These are phyloP conservation scores for Antidorcas marsupialis DNA, from an alignment of 2,113 vertebrate species.

Conservation along the genomic window DNA sequence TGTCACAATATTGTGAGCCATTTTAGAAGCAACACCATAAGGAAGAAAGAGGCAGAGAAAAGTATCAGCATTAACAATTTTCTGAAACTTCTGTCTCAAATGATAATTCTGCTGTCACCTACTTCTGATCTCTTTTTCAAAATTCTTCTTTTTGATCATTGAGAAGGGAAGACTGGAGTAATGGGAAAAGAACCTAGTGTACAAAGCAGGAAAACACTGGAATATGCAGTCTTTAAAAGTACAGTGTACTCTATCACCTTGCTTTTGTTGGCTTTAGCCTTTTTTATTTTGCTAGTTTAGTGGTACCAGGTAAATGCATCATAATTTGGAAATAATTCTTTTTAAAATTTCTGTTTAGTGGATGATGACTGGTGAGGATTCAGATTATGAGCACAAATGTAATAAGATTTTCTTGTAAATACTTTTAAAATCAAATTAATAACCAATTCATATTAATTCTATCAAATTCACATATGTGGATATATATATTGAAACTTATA, in stretches of 20 bases:
- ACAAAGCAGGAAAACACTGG: background rate
- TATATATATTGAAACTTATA: background rate
- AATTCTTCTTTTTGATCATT: background rate
- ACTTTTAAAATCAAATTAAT: background rate
- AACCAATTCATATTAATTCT: background rate
- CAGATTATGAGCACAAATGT: background rate
- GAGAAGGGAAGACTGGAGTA: background rate
- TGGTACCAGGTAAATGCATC: background rate
- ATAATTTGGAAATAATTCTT: background rate
- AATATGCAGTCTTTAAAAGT: background rate
- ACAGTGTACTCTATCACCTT: accelerated
- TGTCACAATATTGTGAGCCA: background rate
- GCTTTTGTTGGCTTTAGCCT: background rate
- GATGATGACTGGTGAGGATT: background rate
- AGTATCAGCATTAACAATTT: background rate
- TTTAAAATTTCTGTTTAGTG: background rate
- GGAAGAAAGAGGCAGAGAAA: background rate
- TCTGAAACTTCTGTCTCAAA: background rate
- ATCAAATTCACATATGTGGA: background rate
- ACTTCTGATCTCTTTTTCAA: background rate
- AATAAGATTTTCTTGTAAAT: background rate
- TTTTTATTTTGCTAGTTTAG: background rate
- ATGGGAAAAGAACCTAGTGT: background rate
- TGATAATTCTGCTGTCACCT: background rate
- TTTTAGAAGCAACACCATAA: background rate